These are phyloP conservation scores for Aphodius granarius DNA, from an alignment of 2,888 invertebrate species.

Conservation along the genomic window DNA sequence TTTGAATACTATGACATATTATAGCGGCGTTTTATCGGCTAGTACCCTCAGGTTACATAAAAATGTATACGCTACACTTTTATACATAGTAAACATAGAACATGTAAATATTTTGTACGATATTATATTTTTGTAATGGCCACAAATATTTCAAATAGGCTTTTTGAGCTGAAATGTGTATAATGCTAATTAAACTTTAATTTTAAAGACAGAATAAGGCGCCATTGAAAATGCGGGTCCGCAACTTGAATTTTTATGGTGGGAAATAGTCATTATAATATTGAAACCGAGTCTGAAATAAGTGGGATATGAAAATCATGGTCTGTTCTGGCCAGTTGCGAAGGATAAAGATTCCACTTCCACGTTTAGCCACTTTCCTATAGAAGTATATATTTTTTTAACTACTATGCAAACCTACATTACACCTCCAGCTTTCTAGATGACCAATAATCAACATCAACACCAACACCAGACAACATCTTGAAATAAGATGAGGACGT, in stretches of 20 bases:
- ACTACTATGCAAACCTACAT: not conserved
- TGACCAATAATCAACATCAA: not conserved
- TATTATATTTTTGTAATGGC: too few relatives aligned
- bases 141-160: too few relatives aligned
- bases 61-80: not conserved
- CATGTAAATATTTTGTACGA: too few relatives aligned
- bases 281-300: not conserved
- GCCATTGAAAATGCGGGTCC: not conserved
- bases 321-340: not conserved
- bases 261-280: not conserved
- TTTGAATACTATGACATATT: not conserved
- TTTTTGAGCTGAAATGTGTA: too few relatives aligned
- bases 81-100: too few relatives aligned
- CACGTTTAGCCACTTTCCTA: not conserved
- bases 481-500: not conserved
- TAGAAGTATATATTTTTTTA: not conserved
- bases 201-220: too few relatives aligned
- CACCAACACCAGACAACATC: not conserved
- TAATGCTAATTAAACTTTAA: too few relatives aligned
- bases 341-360: not conserved
- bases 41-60: not conserved
- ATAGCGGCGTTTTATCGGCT: not conserved
- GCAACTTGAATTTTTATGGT: not conserved
- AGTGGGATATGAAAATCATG: not conserved
- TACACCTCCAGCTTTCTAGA: not conserved